phyloP scores from a whole-genome alignment of 1,140 invertebrate genomes.

The Olivierus martensii region DNA sequence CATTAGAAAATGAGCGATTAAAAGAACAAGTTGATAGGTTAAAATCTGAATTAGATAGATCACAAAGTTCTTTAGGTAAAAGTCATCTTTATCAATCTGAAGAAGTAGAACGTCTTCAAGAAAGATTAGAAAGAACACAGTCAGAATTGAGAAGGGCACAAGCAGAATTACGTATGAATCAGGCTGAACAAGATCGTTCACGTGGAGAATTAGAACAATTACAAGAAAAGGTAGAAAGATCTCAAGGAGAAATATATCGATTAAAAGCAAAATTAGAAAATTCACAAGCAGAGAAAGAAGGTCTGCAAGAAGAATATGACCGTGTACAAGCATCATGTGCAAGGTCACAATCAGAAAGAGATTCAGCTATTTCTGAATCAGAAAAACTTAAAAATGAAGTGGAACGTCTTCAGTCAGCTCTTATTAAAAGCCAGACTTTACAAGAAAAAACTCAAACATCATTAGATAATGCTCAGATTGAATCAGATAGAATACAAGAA shows the following conservation, averaged over 20 bases:
- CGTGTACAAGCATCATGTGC: conserved; percentile 27
- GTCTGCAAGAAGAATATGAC: conserved; percentile 73
- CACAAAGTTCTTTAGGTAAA: conserved; percentile 4
- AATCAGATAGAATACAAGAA: conserved; percentile 79
- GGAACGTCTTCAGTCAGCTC: conserved; percentile 70
- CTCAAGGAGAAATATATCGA: conserved; percentile 84
- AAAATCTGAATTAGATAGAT: conserved; percentile 9
- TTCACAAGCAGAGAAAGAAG: conserved; percentile 83
- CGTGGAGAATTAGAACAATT: conserved; percentile 62
- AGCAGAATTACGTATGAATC: conserved; percentile 51
- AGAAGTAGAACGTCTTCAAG: conserved; percentile 38
- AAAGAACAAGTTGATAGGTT: conserved; percentile 23
- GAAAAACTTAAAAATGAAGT: conserved; percentile 80
- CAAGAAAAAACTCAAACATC: conserved; percentile 78
- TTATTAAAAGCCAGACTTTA: conserved; percentile 76
- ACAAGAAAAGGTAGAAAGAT: conserved; percentile 84
- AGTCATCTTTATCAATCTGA: conserved; percentile 12
- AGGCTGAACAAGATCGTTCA: conserved; percentile 73
- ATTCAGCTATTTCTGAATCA: conserved; percentile 65
- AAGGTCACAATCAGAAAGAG: conserved; percentile 72
- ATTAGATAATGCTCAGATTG: conserved; percentile 77
- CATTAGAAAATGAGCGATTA: conserved; percentile 72
- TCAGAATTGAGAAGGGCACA: conserved; percentile 65
- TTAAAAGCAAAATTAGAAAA: conserved; percentile 86
- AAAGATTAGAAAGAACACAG: conserved; percentile 67